Base-by-base conservation (phyloP, 2,113 vertebrate genomes). In the Chloropsis hardwickii region DNA sequence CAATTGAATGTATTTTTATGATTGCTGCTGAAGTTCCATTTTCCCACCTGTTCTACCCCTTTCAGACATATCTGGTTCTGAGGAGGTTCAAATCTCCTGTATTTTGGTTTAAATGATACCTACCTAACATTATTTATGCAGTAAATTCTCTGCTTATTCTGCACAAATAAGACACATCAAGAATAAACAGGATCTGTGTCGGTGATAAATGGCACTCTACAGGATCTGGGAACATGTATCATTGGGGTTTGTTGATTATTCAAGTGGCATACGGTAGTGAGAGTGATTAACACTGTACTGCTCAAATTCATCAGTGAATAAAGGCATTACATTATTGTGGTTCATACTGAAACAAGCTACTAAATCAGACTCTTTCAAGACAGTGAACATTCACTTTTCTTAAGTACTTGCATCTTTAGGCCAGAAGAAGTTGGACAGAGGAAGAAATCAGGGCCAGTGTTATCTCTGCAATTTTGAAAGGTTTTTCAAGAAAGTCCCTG, bases 221-320 rank as follows among this genome's bases (percentile, higher is more conserved):
- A 88, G 81, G 79, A 70, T 76, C 78, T 82, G 61, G 61, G 72
- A 90, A 71, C 86, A 95, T 96, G 94, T 88, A 96, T 97, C 95
- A 94, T 61, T 89, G 84, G 71, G 67, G 69, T 89, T 90, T 97
- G 95, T 61, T 97, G 94, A 97, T 97, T 97, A 97, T 95, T 97
- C 96, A 94, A 78, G 86, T 96, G 96, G 86, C 96, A 95, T 96
- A 97, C 54, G 67, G 91, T 93, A 70, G 90, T 47, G 95, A 95
- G 93, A 76, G 85, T 97, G 96, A 97, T 97, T 95, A 97, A 96
- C 88, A 48, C 77, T 93, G 67, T 71, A 56, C 67, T 92, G 61
- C 87, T 95, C 95, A 95, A 95, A 96, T 97, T 97, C 90, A 96
- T 96, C 95, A 97, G 86, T 29, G 72, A 94, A 96, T 89, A 92